Base-by-base conservation (phyloP, 2,797 vertebrate genomes). In the Ciconia nigra region DNA sequence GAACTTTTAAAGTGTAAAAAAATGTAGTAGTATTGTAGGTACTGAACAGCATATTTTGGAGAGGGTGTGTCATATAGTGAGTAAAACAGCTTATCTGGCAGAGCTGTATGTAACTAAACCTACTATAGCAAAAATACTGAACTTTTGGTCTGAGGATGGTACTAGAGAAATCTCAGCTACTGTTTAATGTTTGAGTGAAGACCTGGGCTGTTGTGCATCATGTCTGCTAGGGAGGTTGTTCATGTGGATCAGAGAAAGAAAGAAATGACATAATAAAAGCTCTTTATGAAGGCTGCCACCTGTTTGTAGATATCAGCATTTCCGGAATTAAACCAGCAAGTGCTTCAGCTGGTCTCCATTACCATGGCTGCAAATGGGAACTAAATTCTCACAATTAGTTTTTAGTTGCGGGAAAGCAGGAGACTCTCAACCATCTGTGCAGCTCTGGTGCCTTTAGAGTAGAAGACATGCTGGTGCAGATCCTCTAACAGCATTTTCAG, bases 61-160 rank as follows among this genome's bases (percentile, higher is more conserved):
- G 55, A 87, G 91, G 81, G 67, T 59, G 81, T 73, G 83, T 82
- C 63, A 3, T 5, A 19, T 5, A 19, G 51, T 16, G 49, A 79
- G 66, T 65, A 62, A 83, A 77, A 14, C 49, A 49, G 59, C 31
- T 92, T 72, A 33, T 87, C 86, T 69, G 70, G 15, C 69, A 33
- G 87, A 66, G 63, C 44, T 0, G 0, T 11, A 0, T 7, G 25
- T 14, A 28, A 51, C 88, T 47, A 22, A 89, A n/a, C 5, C 37
- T 57, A 5, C 76, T 25, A 0, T 0, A 46, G 86, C 37, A 61
- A 25, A 71, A 69, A 25, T 1, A 1, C 44, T 19, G 35, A 82
- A 18, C 77, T 76, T 58, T 9, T 25, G 58, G 13, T 88, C 70
- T n/a, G 29, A 52, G 88, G 31, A 29, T 76, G 65, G 59, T 49